Conservation (phyloP, 1,140 invertebrate species). For the Parapsyche elsis region DNA sequence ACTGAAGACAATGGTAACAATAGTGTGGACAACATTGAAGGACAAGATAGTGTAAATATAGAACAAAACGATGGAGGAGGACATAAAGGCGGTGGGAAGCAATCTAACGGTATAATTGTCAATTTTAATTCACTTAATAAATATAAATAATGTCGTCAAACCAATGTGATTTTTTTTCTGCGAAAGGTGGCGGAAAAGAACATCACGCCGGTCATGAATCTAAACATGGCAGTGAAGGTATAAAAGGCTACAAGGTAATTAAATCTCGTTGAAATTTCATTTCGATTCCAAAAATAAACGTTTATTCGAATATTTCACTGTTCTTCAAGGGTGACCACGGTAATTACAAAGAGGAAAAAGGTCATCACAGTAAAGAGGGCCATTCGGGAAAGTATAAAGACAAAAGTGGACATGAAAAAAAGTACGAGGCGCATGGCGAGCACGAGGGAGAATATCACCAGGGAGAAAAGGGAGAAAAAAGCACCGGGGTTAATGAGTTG, state of each 20-base stretch:
- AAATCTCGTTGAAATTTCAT: background rate
- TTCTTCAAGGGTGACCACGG: slow-evolving; percentile 67
- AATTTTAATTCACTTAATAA: background rate
- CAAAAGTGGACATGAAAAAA: slow-evolving; percentile 72
- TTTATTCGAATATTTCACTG: slow-evolving; percentile 56
- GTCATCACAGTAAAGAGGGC: slow-evolving; percentile 73
- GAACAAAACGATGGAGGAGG: background rate
- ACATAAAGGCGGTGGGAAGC: slow-evolving; percentile 14
- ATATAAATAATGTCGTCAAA: background rate
- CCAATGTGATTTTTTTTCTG: background rate
- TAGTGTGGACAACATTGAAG: background rate
- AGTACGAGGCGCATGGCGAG: slow-evolving; percentile 70
- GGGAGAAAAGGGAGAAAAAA: slow-evolving; percentile 65
- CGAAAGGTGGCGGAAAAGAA: slow-evolving; percentile 61
- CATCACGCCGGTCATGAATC: slow-evolving; percentile 66
- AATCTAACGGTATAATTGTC: background rate
- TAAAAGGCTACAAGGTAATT: slow-evolving; percentile 70
- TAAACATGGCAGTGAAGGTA: slow-evolving; percentile 68
- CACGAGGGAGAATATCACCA: slow-evolving; percentile 73
- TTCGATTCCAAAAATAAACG: background rate
- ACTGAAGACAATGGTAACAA: background rate
- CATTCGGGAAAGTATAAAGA: slow-evolving; percentile 71
- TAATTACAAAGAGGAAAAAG: slow-evolving; percentile 72
- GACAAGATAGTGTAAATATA: background rate
- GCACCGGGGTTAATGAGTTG: slow-evolving; percentile 61